Evolutionary conservation across 2,888 invertebrate species (phyloP), one percentile per base, ranked within the genome.

Genomic region (Sylvicola cinctus): DNA sequence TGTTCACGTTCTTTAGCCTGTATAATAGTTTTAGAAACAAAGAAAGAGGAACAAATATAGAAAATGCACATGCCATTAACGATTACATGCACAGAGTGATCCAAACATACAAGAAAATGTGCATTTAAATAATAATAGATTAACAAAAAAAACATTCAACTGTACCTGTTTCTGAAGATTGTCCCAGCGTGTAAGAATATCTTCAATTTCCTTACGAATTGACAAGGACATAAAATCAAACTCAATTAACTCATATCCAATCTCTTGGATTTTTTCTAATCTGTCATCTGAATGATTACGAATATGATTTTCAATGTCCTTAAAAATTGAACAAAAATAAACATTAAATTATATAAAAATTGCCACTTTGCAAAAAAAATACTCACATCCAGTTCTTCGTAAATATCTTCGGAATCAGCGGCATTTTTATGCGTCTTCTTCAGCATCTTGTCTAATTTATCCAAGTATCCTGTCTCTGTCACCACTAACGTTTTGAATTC

Each of bases 391-490:
- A 90, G 66, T 50, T 85, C 80, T 51, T 87, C 88, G 25, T 84
- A 80, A 42, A 87, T 76, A 60, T 90, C 88, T 61, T 91, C 90
- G 2, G 88, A 85, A 61, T 91, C 91, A 23, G 76, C 80, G 39
- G 74, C 73, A 49, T 63, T 66, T 46, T 71, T 65, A 3, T 74
- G 71, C 29, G 74, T 70, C 44, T 70, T 68, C 38, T 66, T 64
- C 44, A 88, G 63, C 41, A 79, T 72, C 37, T 77, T 75, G 51
- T 79, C 75, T 46, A 88, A 61, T 41, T 76, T 73, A 51, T 80
- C 79, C 46, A 85, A 62, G 70, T 84, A 85, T 17, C 77, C 77
- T 38, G 65, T 68, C 41, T 59, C 55, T 32, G 76, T 75, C 42
- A 80, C 74, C 40, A 83, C 67, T 49, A 80, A 62, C 39, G 77